Base-by-base conservation (phyloP, 2,888 invertebrate genomes). In the Diarsia mendica region DNA sequence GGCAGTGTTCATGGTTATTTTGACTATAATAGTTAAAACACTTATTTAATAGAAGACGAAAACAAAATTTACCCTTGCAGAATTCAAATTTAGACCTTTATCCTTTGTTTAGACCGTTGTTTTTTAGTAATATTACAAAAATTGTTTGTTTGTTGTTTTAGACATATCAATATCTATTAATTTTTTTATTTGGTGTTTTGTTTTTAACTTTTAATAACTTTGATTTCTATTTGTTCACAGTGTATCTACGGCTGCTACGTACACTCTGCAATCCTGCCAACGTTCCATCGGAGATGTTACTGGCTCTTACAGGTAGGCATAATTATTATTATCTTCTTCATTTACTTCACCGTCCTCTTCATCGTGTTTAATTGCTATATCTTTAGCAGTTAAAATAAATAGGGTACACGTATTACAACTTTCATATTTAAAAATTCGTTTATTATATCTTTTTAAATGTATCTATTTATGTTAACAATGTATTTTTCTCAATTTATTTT, bases 211-310 rank as follows among this genome's bases (percentile, higher is more conserved):
- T 60, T 33, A 33, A 33, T 60, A 3, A 60, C 23, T 18, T 13
- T 23, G 1, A 15, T 10, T 20, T 9, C 5, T 67, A 15, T 46
- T 83, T 91, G 82, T 89, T 75, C 79, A 6, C 97, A 99, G 98
- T 99, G 99, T 94, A 99, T 99, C 93, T 99, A 99, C 96, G 99
- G 99, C 76, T 99, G 99, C 94, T 99, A 99, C 97, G 99, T 99
- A 84, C 99, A 99, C 97, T 99, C 99, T 75, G 99, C 99, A 84
- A 99, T 99, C 92, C 97, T 99, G 91, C 99, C 99, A 79, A 99
- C 99, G 85, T 99, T 99, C 97, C 99, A 99, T 96, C 97, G 99
- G 91, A 97, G 99, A 92, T 99, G 99, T 96, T 99, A 99, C 97
- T 99, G 99, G 99, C 97, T 99, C 79, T 97, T 99, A 89, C 98